phyloP scores from a whole-genome alignment of 2,888 invertebrate genomes.

The Cyrtodaria siliqua region DNA sequence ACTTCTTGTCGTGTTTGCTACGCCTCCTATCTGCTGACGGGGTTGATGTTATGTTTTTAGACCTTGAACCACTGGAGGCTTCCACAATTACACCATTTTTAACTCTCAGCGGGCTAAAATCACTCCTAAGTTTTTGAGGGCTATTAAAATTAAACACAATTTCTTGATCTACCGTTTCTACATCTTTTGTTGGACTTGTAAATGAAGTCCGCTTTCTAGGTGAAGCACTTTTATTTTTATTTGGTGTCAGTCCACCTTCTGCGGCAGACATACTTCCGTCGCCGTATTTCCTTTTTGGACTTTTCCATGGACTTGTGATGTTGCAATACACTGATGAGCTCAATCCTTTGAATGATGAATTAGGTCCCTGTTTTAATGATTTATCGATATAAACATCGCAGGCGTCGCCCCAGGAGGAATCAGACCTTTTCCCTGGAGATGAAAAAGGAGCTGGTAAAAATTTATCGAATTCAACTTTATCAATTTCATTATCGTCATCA shows the following conservation, averaged over 20 bases:
- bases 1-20: constrained; percentile 4
- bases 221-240: neutral
- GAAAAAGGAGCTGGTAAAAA: constrained; percentile 57
- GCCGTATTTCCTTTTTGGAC: constrained; percentile 27
- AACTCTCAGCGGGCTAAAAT: constrained; percentile 49
- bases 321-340: constrained; percentile 29
- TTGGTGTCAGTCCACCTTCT: neutral
- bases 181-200: neutral
- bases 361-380: constrained; percentile 31
- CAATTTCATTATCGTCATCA: constrained; percentile 12
- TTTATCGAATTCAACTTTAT: constrained; percentile 23
- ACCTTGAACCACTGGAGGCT: constrained; percentile 1
- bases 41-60: constrained; percentile 28
- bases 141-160: constrained; percentile 72
- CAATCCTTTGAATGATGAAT: constrained; percentile 16
- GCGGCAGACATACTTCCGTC: neutral
- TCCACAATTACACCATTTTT: constrained; percentile 31
- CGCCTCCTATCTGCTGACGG: constrained; percentile 2
- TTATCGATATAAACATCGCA: constrained; percentile 72
- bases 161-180: constrained; percentile 65
- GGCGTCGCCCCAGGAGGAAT: constrained; percentile 76
- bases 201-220: constrained; percentile 5
- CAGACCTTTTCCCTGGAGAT: constrained; percentile 73
- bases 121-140: constrained; percentile 63
- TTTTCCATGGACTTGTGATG: constrained; percentile 33